Conservation (phyloP, 2,888 invertebrate species). For the Geotrupes spiniger region DNA sequence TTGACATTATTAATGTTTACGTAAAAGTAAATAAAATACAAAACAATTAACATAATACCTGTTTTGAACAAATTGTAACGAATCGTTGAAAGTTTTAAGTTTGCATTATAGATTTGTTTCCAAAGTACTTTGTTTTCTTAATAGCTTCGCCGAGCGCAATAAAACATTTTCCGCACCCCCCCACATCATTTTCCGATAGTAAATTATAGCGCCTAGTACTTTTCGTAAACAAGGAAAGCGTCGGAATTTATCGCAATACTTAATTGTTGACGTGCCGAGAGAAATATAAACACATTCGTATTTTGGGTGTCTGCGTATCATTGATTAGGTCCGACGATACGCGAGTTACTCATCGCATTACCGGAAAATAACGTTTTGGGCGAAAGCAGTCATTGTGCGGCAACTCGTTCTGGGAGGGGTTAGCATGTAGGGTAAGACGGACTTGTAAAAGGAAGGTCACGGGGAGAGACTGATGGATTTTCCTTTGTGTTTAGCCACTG, state of each 20-base stretch:
- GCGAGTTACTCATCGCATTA: constrained; percentile 1
- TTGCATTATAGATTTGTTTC: constrained; percentile 8
- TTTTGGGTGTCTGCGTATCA: neutral
- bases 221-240: constrained; percentile 18
- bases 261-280: constrained; percentile 19
- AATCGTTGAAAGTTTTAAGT: too few species aligned
- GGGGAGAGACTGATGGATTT: constrained; percentile 43
- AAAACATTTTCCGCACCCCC: constrained; percentile 19
- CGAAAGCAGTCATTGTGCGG: constrained; percentile 15
- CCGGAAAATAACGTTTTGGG: constrained; percentile 6
- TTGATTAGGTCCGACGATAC: constrained; percentile 2
- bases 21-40: too few species aligned
- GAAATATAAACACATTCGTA: constrained; percentile 6
- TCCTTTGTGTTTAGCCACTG: constrained; percentile 47
- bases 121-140: constrained; percentile 23
- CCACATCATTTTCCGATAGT: constrained; percentile 23
- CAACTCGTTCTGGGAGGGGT: constrained; percentile 25
- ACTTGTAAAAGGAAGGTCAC: constrained; percentile 35
- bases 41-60: too few species aligned
- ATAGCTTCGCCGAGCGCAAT: constrained; percentile 21
- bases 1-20: too few species aligned
- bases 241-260: constrained; percentile 20
- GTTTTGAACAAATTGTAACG: too few species aligned
- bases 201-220: constrained; percentile 20
- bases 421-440: constrained; percentile 21